Percentiles rank a stretch among this genome's conserved stretches.
phyloP scores from a whole-genome alignment of 2,888 invertebrate species.

The Chrysotoxum bicinctum region DNA sequence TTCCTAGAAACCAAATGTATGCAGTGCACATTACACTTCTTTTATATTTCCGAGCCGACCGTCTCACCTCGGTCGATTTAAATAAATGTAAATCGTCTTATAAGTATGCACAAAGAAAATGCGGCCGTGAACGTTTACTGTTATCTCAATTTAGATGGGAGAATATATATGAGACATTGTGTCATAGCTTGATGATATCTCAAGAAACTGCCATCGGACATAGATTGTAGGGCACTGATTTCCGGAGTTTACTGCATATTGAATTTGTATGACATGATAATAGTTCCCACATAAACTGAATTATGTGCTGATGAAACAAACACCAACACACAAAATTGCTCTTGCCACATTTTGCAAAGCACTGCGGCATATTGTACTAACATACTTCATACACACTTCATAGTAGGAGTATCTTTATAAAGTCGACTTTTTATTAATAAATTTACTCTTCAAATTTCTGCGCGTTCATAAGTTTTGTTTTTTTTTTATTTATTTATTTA shows the following conservation, averaged over 20 bases:
- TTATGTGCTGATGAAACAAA: conserved; percentile 27
- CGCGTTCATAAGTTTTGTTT: neutral
- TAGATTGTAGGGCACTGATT: conserved; percentile 55
- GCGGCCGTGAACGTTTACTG: neutral
- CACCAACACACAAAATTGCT: neutral
- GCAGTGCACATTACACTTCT: no score
- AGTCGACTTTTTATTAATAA: conserved; percentile 1
- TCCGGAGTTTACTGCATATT: conserved; percentile 53
- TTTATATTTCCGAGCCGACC: no score
- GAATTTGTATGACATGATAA: conserved; percentile 62
- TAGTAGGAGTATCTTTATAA: neutral
- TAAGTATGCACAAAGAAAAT: neutral
- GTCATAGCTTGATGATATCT: conserved; percentile 15
- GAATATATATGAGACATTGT: neutral
- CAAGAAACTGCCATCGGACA: conserved; percentile 20
- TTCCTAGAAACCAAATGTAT: no score
- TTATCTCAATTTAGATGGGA: neutral
- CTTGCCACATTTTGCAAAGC: neutral
- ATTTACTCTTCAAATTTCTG: neutral
- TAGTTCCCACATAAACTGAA: conserved; percentile 55
- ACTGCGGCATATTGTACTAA: conserved; percentile 3
- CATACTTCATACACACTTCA: neutral
- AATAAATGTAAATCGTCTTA: neutral
- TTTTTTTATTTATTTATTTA: conserved; percentile 26
- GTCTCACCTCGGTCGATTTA: neutral